Percentiles rank a stretch among this genome's conserved stretches.
phyloP scores from a whole-genome alignment of 2,113 vertebrate genomes.

The Corvus hawaiiensis region DNA sequence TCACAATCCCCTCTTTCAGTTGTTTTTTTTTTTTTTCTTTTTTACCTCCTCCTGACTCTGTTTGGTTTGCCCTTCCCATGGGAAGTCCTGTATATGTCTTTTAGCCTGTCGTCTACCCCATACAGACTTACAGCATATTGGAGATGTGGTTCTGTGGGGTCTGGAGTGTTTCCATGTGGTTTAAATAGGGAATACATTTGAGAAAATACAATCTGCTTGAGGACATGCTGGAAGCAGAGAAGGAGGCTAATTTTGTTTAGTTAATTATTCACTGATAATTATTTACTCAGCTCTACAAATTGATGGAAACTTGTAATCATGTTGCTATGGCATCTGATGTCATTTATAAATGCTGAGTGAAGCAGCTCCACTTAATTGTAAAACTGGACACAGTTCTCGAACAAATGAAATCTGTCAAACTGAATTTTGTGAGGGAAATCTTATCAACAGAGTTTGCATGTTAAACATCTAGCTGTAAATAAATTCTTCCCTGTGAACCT shows the following conservation, averaged over 20 bases:
- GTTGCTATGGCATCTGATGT: slow-evolving; percentile 61
- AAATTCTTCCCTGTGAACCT: slow-evolving; percentile 22
- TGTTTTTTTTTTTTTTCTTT: too few species aligned
- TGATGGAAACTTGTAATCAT: slow-evolving; percentile 61
- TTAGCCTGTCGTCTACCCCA: neutral
- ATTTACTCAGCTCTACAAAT: slow-evolving; percentile 60
- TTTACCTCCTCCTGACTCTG: accelerated
- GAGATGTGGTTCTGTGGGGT: slow-evolving; percentile 37
- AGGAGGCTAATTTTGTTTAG: slow-evolving; percentile 60
- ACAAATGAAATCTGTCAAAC: slow-evolving; percentile 39
- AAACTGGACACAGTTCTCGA: slow-evolving; percentile 14
- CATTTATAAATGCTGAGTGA: slow-evolving; percentile 35
- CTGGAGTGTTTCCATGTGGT: slow-evolving; percentile 49
- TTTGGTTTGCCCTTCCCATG: neutral
- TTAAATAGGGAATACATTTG: slow-evolving; percentile 58
- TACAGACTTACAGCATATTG: neutral
- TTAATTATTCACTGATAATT: slow-evolving; percentile 65
- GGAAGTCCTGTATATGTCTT: neutral
- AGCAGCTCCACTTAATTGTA: slow-evolving; percentile 36
- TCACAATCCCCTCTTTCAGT: neutral
- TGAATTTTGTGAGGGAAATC: slow-evolving; percentile 14
- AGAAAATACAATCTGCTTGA: slow-evolving; percentile 63
- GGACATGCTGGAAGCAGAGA: slow-evolving; percentile 51
- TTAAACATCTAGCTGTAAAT: slow-evolving; percentile 28
- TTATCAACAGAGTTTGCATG: neutral